These are phyloP conservation scores for Lagopus leucura DNA, from an alignment of 2,113 vertebrate genomes.

Conservation along the genomic window DNA sequence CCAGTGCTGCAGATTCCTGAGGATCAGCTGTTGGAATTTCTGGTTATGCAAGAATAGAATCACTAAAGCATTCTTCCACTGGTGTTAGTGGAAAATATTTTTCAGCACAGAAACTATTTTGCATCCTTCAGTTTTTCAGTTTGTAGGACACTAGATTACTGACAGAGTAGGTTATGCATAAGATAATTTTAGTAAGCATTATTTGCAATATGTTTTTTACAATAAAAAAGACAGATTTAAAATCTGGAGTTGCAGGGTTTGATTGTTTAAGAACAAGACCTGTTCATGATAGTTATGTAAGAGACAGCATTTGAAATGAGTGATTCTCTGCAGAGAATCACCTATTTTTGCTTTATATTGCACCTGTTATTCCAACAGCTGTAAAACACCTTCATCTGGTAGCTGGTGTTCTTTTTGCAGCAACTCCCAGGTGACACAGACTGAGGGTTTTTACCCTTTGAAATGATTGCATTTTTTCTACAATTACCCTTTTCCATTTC, in stretches of 20 bases:
- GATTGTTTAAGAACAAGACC: not conserved
- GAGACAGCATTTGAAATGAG: rapidly evolving
- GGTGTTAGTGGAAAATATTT: not conserved
- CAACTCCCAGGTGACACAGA: not conserved
- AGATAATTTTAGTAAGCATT: not conserved
- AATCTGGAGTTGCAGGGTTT: not conserved
- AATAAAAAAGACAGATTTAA: not conserved
- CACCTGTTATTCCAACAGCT: not conserved
- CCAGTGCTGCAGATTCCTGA: not conserved
- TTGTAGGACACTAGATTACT: not conserved
- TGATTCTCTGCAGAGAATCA: not conserved
- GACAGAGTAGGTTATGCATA: not conserved
- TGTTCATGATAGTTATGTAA: not conserved
- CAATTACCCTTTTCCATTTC: rapidly evolving
- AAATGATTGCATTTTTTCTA: not conserved
- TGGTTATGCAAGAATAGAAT: not conserved
- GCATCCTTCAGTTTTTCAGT: not conserved
- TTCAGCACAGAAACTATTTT: not conserved
- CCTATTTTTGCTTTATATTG: not conserved
- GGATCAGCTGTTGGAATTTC: not conserved
- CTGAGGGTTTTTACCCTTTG: not conserved
- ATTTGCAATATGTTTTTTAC: not conserved
- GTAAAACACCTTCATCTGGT: not conserved
- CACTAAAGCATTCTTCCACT: not conserved
- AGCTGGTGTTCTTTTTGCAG: not conserved